Evolutionary conservation across 2,113 vertebrate species (phyloP), one percentile per base, ranked within the genome.

Genomic region (Oenanthe oenanthe): DNA sequence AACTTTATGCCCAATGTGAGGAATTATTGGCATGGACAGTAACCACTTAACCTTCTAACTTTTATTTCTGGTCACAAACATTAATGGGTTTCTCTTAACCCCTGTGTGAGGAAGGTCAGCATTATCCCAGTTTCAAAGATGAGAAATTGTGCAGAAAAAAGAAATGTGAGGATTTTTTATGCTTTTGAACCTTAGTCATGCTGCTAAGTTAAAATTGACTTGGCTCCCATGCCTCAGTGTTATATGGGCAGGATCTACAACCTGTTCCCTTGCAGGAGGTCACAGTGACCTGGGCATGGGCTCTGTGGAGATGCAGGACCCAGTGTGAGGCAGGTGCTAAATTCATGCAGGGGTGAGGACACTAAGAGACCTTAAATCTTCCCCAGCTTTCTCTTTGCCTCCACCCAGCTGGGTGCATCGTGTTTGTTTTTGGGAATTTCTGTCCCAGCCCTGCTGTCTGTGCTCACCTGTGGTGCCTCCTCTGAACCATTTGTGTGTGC

Each of bases 81-180:
- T 88, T 96, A 93, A 94, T 93, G 85, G 93, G 84, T 95, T 95
- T 94, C 75, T 92, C 56, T 77, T 92, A 93, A 85, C 74, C 62
- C 48, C 31, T 47, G 2, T 51, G 56, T 83, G 78, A 89, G 74
- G 71, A 85, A 94, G 74, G 81, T 95, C 93, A 92, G 28, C 3
- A 2, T 62, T 74, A 85, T 85, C 38, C 87, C 47, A 18, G 16
- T 70, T 88, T 92, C 81, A 88, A 88, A 93, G 60, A 90, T n/a
- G 56, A 95, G 19, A 58, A 96, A 93, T 62, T 76, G 42, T 60
- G 34, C 74, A 88, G 63, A 74, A 57, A 88, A 91, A 85, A 54
- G 12, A 82, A 76, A 65, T 89, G 38, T 18, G 79, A 76, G 24
- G 50, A 47, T 40, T 85, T 95, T 85, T 85, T 75, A 71, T 70